A percentile compares a stretch with the other conserved stretches of the same genome.
These are phyloP conservation scores for Aleiodes sp. DNA, from an alignment of 1,140 invertebrate species.

Conservation along the genomic window DNA sequence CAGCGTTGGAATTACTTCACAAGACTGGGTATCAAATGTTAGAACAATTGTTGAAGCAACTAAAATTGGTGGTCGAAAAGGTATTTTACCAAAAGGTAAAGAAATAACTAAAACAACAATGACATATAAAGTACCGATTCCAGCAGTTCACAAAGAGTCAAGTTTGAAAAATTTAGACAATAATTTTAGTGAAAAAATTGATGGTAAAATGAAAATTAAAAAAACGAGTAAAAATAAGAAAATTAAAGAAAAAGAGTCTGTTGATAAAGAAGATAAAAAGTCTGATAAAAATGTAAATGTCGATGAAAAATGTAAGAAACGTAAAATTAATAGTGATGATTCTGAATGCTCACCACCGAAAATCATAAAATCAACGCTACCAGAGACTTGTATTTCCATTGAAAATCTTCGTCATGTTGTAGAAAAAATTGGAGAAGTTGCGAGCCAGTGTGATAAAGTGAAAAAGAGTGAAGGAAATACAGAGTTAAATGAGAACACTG, in stretches of 20 bases:
- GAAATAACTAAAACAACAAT: slow-evolving; percentile 72
- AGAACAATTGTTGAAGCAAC: slow-evolving; percentile 60
- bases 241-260: slow-evolving; percentile 28
- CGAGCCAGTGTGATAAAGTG: slow-evolving; percentile 40
- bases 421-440: slow-evolving; percentile 52
- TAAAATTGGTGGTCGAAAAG: slow-evolving; percentile 60
- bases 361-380: slow-evolving; percentile 36
- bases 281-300: background rate
- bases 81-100: slow-evolving; percentile 62
- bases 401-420: slow-evolving; percentile 54
- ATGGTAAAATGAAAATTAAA: slow-evolving; percentile 40
- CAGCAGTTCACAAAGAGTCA: slow-evolving; percentile 67
- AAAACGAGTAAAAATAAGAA: slow-evolving; percentile 34
- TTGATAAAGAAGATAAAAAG: slow-evolving; percentile 18
- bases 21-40: slow-evolving; percentile 60
- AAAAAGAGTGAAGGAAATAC: slow-evolving; percentile 40
- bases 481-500: background rate
- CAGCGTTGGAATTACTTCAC: slow-evolving; percentile 57
- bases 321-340: slow-evolving; percentile 34
- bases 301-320: slow-evolving; percentile 29
- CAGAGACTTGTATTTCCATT: slow-evolving; percentile 57
- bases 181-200: slow-evolving; percentile 34
- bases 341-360: slow-evolving; percentile 25
- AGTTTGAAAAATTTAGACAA: slow-evolving; percentile 31
- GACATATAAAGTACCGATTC: slow-evolving; percentile 77